Percentiles rank a stretch among this genome's conserved stretches.
Evolutionary conservation across 2,797 vertebrate species (phyloP).

Genomic region (Notamacropus eugenii): DNA sequence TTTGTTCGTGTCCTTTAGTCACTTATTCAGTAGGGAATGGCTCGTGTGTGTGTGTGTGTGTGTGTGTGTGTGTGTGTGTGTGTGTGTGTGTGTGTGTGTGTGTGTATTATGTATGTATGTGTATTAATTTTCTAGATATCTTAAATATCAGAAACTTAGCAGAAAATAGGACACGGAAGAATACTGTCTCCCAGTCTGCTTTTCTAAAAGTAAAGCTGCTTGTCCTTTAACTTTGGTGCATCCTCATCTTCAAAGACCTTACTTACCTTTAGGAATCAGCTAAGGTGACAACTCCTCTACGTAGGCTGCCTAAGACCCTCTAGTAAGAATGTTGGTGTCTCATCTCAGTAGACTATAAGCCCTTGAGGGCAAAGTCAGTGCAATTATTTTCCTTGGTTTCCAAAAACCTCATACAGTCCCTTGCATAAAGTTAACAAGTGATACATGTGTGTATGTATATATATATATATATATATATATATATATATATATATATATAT

Average conservation of each 20-base stretch:
- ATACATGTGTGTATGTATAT: no score
- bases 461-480: no score
- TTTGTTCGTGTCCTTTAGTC: neutral
- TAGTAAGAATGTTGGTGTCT: neutral
- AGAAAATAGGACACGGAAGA: neutral
- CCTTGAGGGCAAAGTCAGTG: neutral
- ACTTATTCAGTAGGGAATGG: neutral
- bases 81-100: no score
- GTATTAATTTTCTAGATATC: neutral
- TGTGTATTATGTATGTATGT: no score
- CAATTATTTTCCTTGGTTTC: neutral
- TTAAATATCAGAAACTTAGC: neutral
- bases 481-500: no score
- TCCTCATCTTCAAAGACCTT: neutral
- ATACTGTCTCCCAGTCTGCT: neutral
- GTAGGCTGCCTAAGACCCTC: neutral
- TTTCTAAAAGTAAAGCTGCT: no score
- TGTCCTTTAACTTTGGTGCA: neutral
- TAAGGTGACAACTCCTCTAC: neutral
- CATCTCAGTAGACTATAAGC: neutral
- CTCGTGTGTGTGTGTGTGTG: no score
- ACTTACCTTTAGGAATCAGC: neutral
- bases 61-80: no score
- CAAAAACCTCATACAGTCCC: neutral
- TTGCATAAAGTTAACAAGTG: neutral